Evolutionary conservation across 53 echinoderm and acorn worm genomes (phyloP).

Genomic region (Henricia sp.): DNA sequence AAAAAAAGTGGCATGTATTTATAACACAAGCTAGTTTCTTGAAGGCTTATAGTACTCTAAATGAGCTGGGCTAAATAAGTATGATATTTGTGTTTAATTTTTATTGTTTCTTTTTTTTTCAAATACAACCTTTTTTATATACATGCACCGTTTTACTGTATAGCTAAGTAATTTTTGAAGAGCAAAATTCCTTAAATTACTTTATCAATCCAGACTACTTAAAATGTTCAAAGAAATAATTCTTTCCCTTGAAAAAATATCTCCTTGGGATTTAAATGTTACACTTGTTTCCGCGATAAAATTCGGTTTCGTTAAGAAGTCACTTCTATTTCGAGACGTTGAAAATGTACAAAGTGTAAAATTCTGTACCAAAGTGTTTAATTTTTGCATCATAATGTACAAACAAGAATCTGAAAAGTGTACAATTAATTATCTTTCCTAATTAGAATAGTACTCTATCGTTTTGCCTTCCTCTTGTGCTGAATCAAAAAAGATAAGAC

Average conservation of each 20-base stretch:
- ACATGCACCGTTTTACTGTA: too few relatives aligned
- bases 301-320: neutral
- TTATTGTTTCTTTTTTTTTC: too few relatives aligned
- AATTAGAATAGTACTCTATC: neutral
- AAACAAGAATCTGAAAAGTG: slow-evolving; percentile 11
- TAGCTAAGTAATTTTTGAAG: neutral
- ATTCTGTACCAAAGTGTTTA: neutral
- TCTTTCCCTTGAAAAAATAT: neutral
- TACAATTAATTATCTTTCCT: slow-evolving; percentile 4
- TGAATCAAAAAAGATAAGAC: neutral
- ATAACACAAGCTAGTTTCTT: neutral
- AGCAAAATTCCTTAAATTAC: neutral
- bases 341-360: slow-evolving; percentile 37
- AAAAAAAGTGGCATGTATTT: neutral
- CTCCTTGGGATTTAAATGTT: neutral
- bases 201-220: neutral
- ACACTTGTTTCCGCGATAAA: neutral
- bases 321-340: slow-evolving; percentile 29
- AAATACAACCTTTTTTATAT: too few relatives aligned
- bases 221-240: neutral
- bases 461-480: neutral
- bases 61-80: too few relatives aligned
- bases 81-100: too few relatives aligned
- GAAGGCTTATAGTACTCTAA: neutral
- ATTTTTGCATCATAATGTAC: slow-evolving; percentile 14